phyloP scores from a whole-genome alignment of 2,888 invertebrate species.

The Meteorus colon region DNA sequence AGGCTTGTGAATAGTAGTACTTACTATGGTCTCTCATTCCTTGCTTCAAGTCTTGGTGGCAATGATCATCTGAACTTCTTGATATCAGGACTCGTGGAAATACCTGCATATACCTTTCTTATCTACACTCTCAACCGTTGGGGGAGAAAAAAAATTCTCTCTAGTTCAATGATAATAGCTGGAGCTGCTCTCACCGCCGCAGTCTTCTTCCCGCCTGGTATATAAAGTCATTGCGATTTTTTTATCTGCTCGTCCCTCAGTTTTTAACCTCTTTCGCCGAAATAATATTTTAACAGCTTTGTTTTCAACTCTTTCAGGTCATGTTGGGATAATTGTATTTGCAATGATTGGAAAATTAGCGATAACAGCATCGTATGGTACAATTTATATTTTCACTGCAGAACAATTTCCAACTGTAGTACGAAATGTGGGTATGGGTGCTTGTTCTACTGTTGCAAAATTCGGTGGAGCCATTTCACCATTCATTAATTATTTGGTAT shows the following conservation, averaged over 20 bases:
- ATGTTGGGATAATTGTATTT: constrained; percentile 77
- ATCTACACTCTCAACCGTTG: constrained; percentile 81
- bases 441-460: constrained; percentile 79
- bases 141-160: constrained; percentile 81
- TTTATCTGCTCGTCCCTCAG: constrained; percentile 24
- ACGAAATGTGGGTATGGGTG: constrained; percentile 79
- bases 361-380: constrained; percentile 83
- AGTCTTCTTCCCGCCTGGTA: constrained; percentile 77
- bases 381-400: constrained; percentile 83
- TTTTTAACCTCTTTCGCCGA: constrained; percentile 1
- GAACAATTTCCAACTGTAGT: constrained; percentile 86
- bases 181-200: constrained; percentile 78
- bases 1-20: constrained; percentile 85
- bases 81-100: constrained; percentile 84
- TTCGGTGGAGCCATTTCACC: constrained; percentile 79
- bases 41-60: constrained; percentile 82
- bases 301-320: constrained; percentile 23
- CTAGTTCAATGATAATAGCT: constrained; percentile 80
- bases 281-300: constrained; percentile 17
- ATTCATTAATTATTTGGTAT: constrained; percentile 77
- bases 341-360: constrained; percentile 84
- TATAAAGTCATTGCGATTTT: constrained; percentile 51
- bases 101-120: constrained; percentile 82
- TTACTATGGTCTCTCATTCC: constrained; percentile 87
- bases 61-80: constrained; percentile 84